phyloP scores from a whole-genome alignment of 2,797 vertebrate species.

The Rhodeus uyekii region DNA sequence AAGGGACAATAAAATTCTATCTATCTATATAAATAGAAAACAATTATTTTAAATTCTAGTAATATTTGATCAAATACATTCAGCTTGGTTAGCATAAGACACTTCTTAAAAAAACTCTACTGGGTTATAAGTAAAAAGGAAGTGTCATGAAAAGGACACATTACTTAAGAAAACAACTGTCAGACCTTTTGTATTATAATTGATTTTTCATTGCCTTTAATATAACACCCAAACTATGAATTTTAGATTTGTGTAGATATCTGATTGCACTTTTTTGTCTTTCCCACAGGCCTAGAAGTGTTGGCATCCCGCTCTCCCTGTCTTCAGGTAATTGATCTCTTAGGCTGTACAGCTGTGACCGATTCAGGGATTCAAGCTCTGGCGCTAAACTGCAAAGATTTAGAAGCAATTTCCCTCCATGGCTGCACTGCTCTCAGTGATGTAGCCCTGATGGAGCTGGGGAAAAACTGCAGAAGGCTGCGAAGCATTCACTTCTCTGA shows the following conservation, averaged over 20 bases:
- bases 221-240: not conserved
- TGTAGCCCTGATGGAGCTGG: slow-evolving; percentile 78
- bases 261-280: not conserved
- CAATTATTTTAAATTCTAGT: not conserved
- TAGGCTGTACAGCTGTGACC: slow-evolving; percentile 76
- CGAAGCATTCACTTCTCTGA: slow-evolving; percentile 82
- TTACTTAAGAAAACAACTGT: not conserved
- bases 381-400: slow-evolving; percentile 74
- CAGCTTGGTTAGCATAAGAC: not conserved
- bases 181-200: no score
- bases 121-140: not conserved
- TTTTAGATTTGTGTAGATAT: not conserved
- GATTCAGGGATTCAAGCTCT: slow-evolving; percentile 81
- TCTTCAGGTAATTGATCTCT: slow-evolving; percentile 75
- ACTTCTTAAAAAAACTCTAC: not conserved
- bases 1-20: no score
- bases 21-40: not conserved
- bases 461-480: slow-evolving; percentile 78
- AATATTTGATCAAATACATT: not conserved
- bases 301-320: slow-evolving; percentile 80
- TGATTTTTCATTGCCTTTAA: not conserved
- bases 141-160: not conserved
- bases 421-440: slow-evolving; percentile 80
- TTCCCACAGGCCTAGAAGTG: slow-evolving; percentile 73
- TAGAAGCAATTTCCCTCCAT: slow-evolving; percentile 79